Conservation (phyloP, 2,113 vertebrate genomes). For the Calonectris borealis region DNA sequence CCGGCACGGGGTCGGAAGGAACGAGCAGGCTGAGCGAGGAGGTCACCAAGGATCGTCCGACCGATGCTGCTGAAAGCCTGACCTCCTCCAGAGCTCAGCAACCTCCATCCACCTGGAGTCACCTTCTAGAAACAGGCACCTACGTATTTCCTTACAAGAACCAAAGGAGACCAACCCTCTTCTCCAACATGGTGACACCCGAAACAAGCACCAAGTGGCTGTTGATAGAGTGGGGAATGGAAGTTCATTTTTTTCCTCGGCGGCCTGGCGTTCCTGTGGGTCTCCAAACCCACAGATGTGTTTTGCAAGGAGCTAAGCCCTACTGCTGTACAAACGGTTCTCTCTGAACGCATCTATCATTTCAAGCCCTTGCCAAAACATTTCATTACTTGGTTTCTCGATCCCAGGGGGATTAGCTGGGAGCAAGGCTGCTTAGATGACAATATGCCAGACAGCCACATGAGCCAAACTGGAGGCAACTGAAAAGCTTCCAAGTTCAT, state of each 20-base stretch:
- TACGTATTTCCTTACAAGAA: background rate
- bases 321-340: background rate
- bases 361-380: constrained; percentile 6
- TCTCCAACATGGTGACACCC: rapidly evolving
- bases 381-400: constrained; percentile 9
- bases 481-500: constrained; percentile 36
- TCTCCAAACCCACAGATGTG: background rate
- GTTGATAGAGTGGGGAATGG: background rate
- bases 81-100: background rate
- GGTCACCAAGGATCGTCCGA: background rate
- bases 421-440: constrained; percentile 34
- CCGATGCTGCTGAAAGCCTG: rapidly evolving
- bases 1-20: rapidly evolving
- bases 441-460: background rate
- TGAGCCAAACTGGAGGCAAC: constrained; percentile 16
- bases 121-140: background rate
- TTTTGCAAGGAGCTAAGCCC: background rate
- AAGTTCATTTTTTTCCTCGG: rapidly evolving
- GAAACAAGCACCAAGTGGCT: rapidly evolving
- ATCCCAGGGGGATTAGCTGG: constrained; percentile 19
- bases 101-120: background rate
- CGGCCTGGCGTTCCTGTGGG: background rate
- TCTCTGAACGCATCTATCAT: constrained; percentile 40
- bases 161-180: background rate
- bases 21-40: rapidly evolving